These are phyloP conservation scores for Limnothrissa miodon DNA, from an alignment of 2,113 vertebrate genomes.

Conservation along the genomic window DNA sequence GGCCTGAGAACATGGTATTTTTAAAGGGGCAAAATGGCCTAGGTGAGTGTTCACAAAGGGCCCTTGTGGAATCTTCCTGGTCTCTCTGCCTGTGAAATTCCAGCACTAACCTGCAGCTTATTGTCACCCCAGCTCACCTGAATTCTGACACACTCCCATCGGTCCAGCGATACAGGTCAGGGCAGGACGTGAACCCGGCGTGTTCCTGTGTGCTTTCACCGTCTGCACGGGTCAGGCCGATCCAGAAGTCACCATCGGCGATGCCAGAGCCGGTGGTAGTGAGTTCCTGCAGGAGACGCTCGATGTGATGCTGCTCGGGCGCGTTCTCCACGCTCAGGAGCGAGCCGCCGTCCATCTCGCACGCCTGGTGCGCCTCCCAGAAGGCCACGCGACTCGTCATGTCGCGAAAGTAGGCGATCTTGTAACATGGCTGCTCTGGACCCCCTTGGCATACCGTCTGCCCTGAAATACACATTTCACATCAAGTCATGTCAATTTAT, in stretches of 20 bases:
- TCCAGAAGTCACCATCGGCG: constrained; percentile 96
- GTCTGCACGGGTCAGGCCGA: constrained; percentile 83
- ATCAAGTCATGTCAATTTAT: no score
- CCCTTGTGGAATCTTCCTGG: neutral
- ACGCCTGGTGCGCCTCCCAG: constrained; percentile 81
- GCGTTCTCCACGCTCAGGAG: constrained; percentile 83
- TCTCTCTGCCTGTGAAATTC: no score
- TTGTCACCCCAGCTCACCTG: constrained; percentile 67
- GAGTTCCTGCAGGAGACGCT: constrained; percentile 82
- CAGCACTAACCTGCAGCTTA: no score
- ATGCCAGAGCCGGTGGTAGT: constrained; percentile 64
- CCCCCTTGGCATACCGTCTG: constrained; percentile 85
- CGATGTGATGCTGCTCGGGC: constrained; percentile 82
- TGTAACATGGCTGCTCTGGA: constrained; percentile 81
- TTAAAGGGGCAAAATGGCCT: no score
- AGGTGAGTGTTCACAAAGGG: no score
- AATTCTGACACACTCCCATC: constrained; percentile 82
- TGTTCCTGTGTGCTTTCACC: constrained; percentile 61
- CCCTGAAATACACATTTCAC: constrained; percentile 69
- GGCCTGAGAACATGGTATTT: no score
- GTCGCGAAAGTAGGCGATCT: constrained; percentile 93
- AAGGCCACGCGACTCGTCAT: constrained; percentile 89
- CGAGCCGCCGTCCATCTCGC: constrained; percentile 80
- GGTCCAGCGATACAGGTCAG: constrained; percentile 86
- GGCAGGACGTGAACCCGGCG: constrained; percentile 72